A percentile compares a stretch with the other conserved stretches of the same genome.
Conservation (phyloP, 2,888 invertebrate species). For the Tetragnatha montana region DNA sequence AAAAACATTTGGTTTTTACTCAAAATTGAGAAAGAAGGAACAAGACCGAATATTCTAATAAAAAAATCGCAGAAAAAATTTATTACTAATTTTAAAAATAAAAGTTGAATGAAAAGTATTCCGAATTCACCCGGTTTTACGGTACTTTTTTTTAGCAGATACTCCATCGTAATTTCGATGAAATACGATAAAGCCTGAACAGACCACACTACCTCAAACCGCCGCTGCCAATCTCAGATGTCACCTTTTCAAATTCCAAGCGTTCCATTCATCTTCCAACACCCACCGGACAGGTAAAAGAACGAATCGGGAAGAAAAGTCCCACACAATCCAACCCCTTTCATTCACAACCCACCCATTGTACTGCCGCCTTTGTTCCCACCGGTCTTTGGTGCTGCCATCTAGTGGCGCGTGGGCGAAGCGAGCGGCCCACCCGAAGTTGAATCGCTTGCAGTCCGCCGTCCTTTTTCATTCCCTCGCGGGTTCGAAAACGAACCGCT, state of each 20-base stretch:
- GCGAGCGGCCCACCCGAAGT: not conserved
- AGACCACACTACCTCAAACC: too few relatives aligned
- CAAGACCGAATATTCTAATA: too few relatives aligned
- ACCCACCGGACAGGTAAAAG: not conserved
- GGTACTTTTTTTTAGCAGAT: too few relatives aligned
- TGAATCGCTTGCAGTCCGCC: not conserved
- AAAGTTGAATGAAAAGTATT: too few relatives aligned
- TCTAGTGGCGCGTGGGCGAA: not conserved
- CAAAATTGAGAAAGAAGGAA: too few relatives aligned
- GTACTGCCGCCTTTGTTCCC: not conserved
- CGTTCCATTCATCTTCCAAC: not conserved
- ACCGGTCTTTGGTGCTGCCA: conserved; percentile 4
- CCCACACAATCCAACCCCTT: not conserved
- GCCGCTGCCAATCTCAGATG: too few relatives aligned
- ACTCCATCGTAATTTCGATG: too few relatives aligned
- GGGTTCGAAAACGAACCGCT: not conserved
- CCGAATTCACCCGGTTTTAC: too few relatives aligned
- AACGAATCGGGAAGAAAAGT: not conserved
- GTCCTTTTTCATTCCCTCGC: not conserved
- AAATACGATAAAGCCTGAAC: too few relatives aligned
- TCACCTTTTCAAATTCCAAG: not conserved
- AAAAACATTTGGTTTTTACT: too few relatives aligned
- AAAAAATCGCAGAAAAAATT: too few relatives aligned
- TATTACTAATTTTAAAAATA: too few relatives aligned
- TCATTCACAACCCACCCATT: not conserved